phyloP scores from a whole-genome alignment of 2,888 invertebrate species.

The Halictus quadricinctus region DNA sequence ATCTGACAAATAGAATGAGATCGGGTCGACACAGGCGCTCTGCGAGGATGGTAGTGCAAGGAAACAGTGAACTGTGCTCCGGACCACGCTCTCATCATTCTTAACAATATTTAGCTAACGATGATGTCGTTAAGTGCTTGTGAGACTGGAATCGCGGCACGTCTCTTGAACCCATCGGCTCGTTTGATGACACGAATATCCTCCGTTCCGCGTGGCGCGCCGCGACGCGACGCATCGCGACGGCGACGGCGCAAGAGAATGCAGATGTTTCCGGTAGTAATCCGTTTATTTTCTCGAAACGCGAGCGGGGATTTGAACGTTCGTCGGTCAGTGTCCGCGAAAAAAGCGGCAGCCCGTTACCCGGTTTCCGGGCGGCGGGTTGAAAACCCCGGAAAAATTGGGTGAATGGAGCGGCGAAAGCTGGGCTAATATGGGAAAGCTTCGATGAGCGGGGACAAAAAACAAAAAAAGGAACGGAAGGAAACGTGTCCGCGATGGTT shows the following conservation, averaged over 20 bases:
- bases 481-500: not conserved
- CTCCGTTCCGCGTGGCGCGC: too few species aligned
- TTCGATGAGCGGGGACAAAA: not conserved
- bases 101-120: not conserved
- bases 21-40: not conserved
- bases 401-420: not conserved
- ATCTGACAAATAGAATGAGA: not conserved
- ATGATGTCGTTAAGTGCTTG: not conserved
- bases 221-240: not conserved
- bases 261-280: not conserved
- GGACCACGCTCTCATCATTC: not conserved
- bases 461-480: not conserved
- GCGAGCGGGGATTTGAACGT: slow-evolving; percentile 13
- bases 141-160: not conserved
- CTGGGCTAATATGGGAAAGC: not conserved
- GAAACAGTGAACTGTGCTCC: not conserved
- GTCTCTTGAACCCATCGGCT: not conserved
- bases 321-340: not conserved
- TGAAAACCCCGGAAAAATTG: not conserved
- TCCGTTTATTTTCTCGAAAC: slow-evolving; percentile 23
- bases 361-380: not conserved
- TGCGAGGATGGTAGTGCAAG: not conserved
- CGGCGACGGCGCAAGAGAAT: not conserved
- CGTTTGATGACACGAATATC: not conserved
- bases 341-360: not conserved